Evolutionary conservation across 2,888 invertebrate species (phyloP).

Genomic region (Perithous albicinctus): DNA sequence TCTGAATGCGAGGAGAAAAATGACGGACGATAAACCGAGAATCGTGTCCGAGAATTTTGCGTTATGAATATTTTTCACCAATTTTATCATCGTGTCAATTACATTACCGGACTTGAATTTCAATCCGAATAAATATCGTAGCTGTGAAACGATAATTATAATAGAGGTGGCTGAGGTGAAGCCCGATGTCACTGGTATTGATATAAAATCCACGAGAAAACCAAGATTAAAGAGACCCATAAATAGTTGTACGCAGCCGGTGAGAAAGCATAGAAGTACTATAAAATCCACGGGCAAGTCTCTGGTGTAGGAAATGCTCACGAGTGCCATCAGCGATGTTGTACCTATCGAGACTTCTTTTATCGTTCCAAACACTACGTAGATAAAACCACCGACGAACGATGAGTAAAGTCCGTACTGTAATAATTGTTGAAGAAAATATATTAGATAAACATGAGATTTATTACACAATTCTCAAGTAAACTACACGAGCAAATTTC

Average conservation of each 20-base stretch:
- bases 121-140: conserved; percentile 91
- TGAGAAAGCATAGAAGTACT: conserved; percentile 91
- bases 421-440: too few relatives aligned
- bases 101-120: conserved; percentile 89
- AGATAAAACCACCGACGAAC: conserved; percentile 93
- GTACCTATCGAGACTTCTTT: conserved; percentile 96
- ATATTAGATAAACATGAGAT: too few relatives aligned
- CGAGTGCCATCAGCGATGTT: conserved; percentile 95
- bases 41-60: conserved; percentile 88
- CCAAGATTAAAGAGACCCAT: conserved; percentile 94
- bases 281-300: conserved; percentile 90
- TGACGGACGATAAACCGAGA: conserved; percentile 89
- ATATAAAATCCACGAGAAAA: conserved; percentile 94
- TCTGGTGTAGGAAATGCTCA: conserved; percentile 91
- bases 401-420: conserved; percentile 96
- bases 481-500: too few relatives aligned
- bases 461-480: too few relatives aligned
- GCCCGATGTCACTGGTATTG: conserved; percentile 92
- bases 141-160: conserved; percentile 91
- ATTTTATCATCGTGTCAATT: conserved; percentile 86
- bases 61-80: conserved; percentile 85
- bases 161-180: conserved; percentile 94
- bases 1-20: conserved; percentile 88
- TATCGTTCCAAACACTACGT: conserved; percentile 94
- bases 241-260: conserved; percentile 91